phyloP scores from a whole-genome alignment of 2,113 vertebrate species.

The Cyphomyrus discorhynchus region DNA sequence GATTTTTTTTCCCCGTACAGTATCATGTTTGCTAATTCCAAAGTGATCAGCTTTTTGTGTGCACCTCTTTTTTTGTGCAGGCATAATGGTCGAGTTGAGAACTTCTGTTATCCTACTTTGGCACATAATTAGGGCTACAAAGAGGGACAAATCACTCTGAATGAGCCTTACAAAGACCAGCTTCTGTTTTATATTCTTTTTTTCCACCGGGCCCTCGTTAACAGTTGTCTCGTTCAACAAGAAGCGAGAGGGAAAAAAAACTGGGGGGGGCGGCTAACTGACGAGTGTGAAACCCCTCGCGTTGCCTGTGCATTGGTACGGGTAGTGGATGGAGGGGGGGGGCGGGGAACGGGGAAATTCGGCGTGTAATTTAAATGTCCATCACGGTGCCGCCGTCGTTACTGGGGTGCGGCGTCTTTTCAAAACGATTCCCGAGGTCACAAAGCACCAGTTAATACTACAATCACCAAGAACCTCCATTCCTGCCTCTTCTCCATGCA shows the following conservation, averaged over 20 bases:
- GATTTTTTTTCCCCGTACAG: slow-evolving; percentile 80
- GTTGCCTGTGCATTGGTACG: slow-evolving; percentile 53
- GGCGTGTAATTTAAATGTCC: slow-evolving; percentile 73
- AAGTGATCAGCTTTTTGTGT: slow-evolving; percentile 99
- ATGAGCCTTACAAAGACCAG: slow-evolving; percentile 88
- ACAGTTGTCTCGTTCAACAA: slow-evolving; percentile 60
- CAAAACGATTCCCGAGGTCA: slow-evolving; percentile 61
- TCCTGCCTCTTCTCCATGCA: slow-evolving; percentile 57
- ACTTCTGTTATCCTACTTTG: slow-evolving; percentile 99
- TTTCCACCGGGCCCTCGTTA: slow-evolving; percentile 54
- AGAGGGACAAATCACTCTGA: slow-evolving; percentile 98
- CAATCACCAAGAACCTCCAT: slow-evolving; percentile 48
- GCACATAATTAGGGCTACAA: slow-evolving; percentile 99
- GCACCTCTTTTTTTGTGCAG: slow-evolving; percentile 98
- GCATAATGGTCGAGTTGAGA: slow-evolving; percentile 99
- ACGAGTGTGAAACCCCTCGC: slow-evolving; percentile 39
- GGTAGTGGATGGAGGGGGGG: slow-evolving; percentile 34
- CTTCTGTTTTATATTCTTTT: slow-evolving; percentile 46
- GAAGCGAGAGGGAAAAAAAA: slow-evolving; percentile 39
- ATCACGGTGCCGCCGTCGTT: slow-evolving; percentile 52
- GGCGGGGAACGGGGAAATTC: slow-evolving; percentile 48
- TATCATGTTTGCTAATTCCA: slow-evolving; percentile 99
- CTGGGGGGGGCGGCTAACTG: slow-evolving; percentile 33
- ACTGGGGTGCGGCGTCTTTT: slow-evolving; percentile 51
- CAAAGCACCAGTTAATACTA: slow-evolving; percentile 59